These are phyloP conservation scores for Brachypodius melanocephalos DNA, from an alignment of 2,113 vertebrate genomes.

Conservation along the genomic window DNA sequence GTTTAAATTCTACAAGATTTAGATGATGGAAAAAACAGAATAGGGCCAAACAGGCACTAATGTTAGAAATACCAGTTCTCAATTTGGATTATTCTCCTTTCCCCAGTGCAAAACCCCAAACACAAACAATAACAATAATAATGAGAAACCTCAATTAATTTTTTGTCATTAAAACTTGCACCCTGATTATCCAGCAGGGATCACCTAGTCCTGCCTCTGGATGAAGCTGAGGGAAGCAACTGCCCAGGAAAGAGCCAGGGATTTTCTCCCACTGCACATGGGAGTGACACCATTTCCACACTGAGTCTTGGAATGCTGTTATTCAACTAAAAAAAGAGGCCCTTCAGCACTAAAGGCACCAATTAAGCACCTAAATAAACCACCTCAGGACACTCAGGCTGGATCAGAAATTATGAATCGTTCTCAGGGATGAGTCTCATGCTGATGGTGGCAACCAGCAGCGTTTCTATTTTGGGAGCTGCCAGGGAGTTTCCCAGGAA, in stretches of 20 bases:
- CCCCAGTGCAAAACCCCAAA: neutral
- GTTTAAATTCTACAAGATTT: neutral
- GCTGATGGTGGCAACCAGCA: neutral
- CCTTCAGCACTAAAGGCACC: neutral
- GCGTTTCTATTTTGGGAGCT: neutral
- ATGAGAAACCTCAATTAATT: neutral
- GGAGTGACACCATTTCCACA: neutral
- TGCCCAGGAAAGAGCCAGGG: neutral
- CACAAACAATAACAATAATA: neutral
- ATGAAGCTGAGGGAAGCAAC: neutral
- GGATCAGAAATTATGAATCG: neutral
- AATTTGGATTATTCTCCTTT: neutral
- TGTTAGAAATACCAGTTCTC: neutral
- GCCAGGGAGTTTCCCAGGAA: neutral
- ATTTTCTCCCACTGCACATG: neutral
- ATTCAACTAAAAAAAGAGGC: neutral
- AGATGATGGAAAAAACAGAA: accelerated
- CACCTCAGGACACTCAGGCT: neutral
- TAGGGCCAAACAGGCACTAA: neutral
- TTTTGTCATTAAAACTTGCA: neutral
- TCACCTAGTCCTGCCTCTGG: neutral
- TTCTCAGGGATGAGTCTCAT: neutral
- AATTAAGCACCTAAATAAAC: neutral
- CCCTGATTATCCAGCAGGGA: neutral
- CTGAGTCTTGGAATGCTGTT: accelerated